phyloP scores from a whole-genome alignment of 2,888 invertebrate genomes.

The Drosophila fulvimacula region DNA sequence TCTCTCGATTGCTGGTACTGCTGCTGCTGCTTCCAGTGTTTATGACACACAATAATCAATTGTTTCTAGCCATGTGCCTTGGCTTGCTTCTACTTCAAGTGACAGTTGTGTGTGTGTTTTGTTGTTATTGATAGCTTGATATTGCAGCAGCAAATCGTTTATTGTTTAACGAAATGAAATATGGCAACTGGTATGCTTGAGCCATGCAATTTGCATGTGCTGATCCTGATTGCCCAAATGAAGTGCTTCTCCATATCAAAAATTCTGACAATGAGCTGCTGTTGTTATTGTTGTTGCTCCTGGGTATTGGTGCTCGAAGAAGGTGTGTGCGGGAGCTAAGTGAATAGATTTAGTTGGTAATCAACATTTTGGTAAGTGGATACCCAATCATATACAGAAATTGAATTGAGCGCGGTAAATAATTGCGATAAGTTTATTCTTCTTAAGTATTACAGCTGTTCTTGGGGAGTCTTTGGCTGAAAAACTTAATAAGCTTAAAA shows the following conservation, averaged over 20 bases:
- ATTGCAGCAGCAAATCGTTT: constrained; percentile 69
- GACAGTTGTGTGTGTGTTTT: constrained; percentile 20
- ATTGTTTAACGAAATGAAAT: constrained; percentile 73
- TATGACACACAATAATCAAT: constrained; percentile 79
- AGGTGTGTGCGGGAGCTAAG: background rate
- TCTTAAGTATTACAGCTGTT: background rate
- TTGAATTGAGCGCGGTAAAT: background rate
- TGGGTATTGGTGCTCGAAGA: background rate
- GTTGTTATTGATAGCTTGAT: constrained; percentile 68
- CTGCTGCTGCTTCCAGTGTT: constrained; percentile 48
- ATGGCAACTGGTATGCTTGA: constrained; percentile 20
- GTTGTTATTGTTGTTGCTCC: background rate
- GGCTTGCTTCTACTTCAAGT: constrained; percentile 35
- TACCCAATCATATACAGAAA: constrained; percentile 6
- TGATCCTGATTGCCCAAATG: constrained; percentile 65
- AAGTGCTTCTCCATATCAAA: constrained; percentile 39
- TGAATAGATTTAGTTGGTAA: background rate
- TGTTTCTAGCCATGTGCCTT: constrained; percentile 69
- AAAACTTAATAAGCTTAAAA: background rate
- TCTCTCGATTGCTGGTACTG: constrained; percentile 1
- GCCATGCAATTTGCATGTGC: constrained; percentile 69
- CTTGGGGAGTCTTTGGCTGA: background rate
- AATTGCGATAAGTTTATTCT: background rate
- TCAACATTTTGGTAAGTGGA: background rate
- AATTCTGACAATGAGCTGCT: constrained; percentile 9